Conservation (phyloP, 2,888 invertebrate species). For the Hypomecis punctinalis region DNA sequence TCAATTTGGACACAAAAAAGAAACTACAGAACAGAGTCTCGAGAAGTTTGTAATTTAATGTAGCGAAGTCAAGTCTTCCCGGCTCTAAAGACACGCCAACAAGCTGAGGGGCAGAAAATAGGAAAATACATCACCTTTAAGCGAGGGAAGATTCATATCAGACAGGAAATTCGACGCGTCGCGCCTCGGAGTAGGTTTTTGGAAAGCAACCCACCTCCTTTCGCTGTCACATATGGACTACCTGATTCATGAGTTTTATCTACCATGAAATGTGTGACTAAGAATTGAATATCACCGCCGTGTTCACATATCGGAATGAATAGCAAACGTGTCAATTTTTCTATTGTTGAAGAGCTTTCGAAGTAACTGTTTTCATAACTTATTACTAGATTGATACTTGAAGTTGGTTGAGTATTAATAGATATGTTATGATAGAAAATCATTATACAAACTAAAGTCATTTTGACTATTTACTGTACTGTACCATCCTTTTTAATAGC, state of each 20-base stretch:
- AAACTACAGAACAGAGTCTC: background rate
- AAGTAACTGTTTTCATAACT: background rate
- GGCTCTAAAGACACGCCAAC: slow-evolving; percentile 52
- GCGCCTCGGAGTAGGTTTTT: slow-evolving; percentile 75
- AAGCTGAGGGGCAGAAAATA: slow-evolving; percentile 73
- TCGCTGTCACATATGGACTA: slow-evolving; percentile 76
- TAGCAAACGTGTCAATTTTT: slow-evolving; percentile 56
- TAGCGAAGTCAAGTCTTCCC: slow-evolving; percentile 42
- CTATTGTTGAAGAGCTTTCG: background rate
- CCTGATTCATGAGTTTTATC: slow-evolving; percentile 84
- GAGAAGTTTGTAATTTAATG: slow-evolving; percentile 25
- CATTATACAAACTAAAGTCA: too few species aligned
- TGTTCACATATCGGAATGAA: slow-evolving; percentile 66
- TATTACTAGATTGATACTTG: too few species aligned
- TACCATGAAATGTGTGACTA: slow-evolving; percentile 78
- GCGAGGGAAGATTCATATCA: slow-evolving; percentile 84
- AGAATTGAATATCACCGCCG: slow-evolving; percentile 77
- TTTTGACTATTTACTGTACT: too few species aligned
- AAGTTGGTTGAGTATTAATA: too few species aligned
- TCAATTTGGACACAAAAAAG: background rate
- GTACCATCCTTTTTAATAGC: too few species aligned
- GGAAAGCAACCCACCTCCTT: slow-evolving; percentile 73
- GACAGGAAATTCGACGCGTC: slow-evolving; percentile 82
- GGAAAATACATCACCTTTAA: slow-evolving; percentile 85
- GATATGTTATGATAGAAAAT: too few species aligned